phyloP scores from a whole-genome alignment of 2,888 invertebrate genomes.

The Mongoloraphidia duomilia region DNA sequence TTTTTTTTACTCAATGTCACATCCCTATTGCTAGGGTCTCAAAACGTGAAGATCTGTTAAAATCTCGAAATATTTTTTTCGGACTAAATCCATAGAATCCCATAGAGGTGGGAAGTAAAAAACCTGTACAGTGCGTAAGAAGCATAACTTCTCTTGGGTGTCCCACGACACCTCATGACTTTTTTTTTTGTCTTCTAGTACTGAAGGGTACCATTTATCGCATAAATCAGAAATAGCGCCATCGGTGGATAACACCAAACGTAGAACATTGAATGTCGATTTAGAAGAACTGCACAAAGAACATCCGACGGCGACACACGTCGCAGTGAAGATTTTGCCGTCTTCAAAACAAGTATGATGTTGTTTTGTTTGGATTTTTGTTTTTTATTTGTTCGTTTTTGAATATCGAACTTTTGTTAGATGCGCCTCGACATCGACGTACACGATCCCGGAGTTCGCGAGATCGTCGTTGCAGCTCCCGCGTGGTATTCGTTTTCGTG shows the following conservation, averaged over 20 bases:
- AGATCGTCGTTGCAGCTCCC: conserved; percentile 21
- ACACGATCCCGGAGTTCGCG: conserved; percentile 33
- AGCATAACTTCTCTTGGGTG: too few species aligned
- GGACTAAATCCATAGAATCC: too few species aligned
- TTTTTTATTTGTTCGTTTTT: conserved; percentile 5
- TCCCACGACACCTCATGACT: too few species aligned
- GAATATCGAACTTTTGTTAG: conserved; percentile 27
- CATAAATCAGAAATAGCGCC: conserved; percentile 40
- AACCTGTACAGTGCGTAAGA: too few species aligned
- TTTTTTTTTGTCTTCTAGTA: conserved; percentile 24
- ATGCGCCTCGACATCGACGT: conserved; percentile 48
- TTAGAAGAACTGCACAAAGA: conserved; percentile 42
- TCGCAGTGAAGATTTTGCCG: conserved; percentile 51
- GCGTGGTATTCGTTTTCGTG: conserved; percentile 22
- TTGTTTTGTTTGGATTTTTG: conserved; percentile 1
- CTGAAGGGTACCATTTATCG: conserved; percentile 41
- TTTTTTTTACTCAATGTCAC: too few species aligned
- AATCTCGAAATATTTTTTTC: too few species aligned
- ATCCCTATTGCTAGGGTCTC: too few species aligned
- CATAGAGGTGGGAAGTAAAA: too few species aligned
- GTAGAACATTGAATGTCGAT: conserved; percentile 39
- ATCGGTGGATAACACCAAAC: conserved; percentile 28
- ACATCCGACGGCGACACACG: conserved; percentile 48
- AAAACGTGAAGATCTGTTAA: too few species aligned
- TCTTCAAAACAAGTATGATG: conserved; percentile 41